phyloP scores from a whole-genome alignment of 2,797 vertebrate genomes.

The Trematomus bernacchii region DNA sequence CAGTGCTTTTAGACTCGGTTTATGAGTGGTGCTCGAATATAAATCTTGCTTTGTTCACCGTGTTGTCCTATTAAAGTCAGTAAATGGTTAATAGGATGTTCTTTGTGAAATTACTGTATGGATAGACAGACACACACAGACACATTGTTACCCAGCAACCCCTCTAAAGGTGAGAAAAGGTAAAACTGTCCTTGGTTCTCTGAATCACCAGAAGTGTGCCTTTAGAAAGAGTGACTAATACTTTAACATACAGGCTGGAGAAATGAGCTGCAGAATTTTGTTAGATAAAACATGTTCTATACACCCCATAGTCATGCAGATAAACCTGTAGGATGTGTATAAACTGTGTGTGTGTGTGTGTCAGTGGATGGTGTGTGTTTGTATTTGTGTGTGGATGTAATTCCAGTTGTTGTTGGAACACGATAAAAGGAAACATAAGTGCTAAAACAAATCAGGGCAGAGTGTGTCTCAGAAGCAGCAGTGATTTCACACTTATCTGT shows the following conservation, averaged over 20 bases:
- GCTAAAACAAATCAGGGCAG: conserved; percentile 36
- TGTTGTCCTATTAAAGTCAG: not conserved
- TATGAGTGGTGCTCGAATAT: not conserved
- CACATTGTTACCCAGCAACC: not conserved
- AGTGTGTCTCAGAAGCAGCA: not conserved
- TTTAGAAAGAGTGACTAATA: conserved; percentile 8
- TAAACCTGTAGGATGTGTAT: not conserved
- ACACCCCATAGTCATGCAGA: no score
- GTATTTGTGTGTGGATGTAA: not conserved
- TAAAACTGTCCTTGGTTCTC: not conserved
- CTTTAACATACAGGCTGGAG: not conserved
- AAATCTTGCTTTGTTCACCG: not conserved
- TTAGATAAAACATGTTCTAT: not conserved
- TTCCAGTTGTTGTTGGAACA: conserved; percentile 22
- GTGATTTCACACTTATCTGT: conserved; percentile 46
- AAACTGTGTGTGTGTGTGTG: not conserved
- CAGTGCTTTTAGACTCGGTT: no score
- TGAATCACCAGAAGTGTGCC: not conserved
- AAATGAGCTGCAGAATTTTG: conserved; percentile 35
- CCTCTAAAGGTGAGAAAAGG: conserved; percentile 4
- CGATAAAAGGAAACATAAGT: conserved; percentile 26
- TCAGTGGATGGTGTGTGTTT: not conserved
- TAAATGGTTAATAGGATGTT: not conserved
- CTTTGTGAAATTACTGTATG: not conserved
- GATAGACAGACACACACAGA: not conserved